phyloP scores from a whole-genome alignment of 2,888 invertebrate species.

The Melinaea marsaeus region DNA sequence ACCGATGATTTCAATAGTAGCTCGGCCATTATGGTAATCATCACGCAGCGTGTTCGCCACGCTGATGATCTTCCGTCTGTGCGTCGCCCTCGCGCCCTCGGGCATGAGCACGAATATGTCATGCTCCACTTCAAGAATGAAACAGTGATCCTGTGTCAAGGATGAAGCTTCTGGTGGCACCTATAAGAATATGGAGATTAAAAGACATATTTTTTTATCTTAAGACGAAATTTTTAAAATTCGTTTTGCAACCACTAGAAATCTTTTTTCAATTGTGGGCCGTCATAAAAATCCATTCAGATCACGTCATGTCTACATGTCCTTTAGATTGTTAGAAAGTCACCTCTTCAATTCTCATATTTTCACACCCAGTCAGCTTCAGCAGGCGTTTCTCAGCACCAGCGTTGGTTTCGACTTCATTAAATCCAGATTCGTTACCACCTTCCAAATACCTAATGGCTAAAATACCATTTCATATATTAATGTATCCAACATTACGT shows the following conservation, averaged over 20 bases:
- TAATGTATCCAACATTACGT: no score
- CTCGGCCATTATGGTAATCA: slow-evolving; percentile 90
- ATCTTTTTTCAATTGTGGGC: no score
- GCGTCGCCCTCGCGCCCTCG: slow-evolving; percentile 86
- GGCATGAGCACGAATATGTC: slow-evolving; percentile 93
- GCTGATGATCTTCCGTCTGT: slow-evolving; percentile 89
- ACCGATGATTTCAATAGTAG: slow-evolving; percentile 89
- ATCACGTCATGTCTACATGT: no score
- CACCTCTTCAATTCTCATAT: slow-evolving; percentile 89
- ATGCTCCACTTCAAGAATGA: slow-evolving; percentile 89
- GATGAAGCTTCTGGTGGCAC: slow-evolving; percentile 83
- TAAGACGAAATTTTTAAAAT: no score
- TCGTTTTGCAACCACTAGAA: no score
- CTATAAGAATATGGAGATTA: slow-evolving; percentile 39
- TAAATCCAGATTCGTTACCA: slow-evolving; percentile 91
- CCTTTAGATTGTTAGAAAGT: background rate
- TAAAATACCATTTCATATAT: slow-evolving; percentile 37
- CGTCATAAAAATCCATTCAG: no score
- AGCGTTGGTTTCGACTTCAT: slow-evolving; percentile 88
- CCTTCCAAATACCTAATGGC: slow-evolving; percentile 90
- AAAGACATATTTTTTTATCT: background rate
- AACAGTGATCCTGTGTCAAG: slow-evolving; percentile 94
- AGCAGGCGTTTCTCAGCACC: slow-evolving; percentile 87
- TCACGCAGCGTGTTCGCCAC: slow-evolving; percentile 91
- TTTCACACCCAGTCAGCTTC: slow-evolving; percentile 92